phyloP scores from a whole-genome alignment of 2,888 invertebrate species.

The Parnassius apollo region DNA sequence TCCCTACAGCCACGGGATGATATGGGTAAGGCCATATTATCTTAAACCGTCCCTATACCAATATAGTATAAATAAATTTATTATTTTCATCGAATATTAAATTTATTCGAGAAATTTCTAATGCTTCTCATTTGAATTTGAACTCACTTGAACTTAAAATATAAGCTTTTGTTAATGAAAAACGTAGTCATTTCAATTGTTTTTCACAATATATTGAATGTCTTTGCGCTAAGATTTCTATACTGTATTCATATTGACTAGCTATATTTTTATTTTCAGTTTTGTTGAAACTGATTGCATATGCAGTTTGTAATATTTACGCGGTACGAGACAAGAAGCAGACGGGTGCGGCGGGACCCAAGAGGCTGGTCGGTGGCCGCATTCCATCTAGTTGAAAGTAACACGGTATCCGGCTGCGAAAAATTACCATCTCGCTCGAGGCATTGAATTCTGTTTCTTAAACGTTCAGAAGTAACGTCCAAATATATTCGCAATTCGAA shows the following conservation, averaged over 20 bases:
- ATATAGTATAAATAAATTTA: too few relatives aligned
- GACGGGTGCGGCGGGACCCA: conserved; percentile 57
- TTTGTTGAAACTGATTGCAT: conserved; percentile 2
- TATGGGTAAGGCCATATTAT: too few relatives aligned
- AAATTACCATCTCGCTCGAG: conserved; percentile 59
- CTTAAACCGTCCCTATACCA: too few relatives aligned
- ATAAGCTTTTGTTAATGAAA: too few relatives aligned
- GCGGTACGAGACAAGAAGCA: conserved; percentile 37
- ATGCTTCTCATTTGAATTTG: too few relatives aligned
- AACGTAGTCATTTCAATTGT: too few relatives aligned
- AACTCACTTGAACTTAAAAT: too few relatives aligned
- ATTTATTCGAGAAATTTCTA: background rate
- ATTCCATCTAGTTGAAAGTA: conserved; percentile 78
- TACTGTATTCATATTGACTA: too few relatives aligned
- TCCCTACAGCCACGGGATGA: too few relatives aligned
- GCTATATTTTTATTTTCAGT: background rate
- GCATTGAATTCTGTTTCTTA: conserved; percentile 46
- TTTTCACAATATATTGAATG: too few relatives aligned
- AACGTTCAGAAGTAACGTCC: conserved; percentile 25
- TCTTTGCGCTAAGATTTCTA: too few relatives aligned
- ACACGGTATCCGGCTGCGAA: conserved; percentile 76
- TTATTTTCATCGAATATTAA: too few relatives aligned
- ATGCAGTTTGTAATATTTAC: conserved; percentile 6
- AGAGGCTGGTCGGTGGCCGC: conserved; percentile 75
- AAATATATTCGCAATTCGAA: background rate